Percentiles rank a stretch among this genome's conserved stretches.
phyloP scores from a whole-genome alignment of 2,888 invertebrate species.

The Eristalis intricaria region DNA sequence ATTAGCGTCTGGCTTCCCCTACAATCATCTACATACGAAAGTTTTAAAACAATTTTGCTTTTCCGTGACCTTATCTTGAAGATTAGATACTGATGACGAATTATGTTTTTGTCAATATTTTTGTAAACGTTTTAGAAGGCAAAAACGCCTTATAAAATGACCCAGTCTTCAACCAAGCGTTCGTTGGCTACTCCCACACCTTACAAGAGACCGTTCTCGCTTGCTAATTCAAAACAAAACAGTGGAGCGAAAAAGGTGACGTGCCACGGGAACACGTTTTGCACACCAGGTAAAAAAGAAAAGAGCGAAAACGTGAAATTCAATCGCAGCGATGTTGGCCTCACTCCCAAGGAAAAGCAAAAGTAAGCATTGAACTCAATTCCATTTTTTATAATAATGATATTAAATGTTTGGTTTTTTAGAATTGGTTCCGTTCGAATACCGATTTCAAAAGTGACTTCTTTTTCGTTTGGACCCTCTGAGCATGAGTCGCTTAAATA shows the following conservation, averaged over 20 bases:
- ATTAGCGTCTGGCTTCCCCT: too few species aligned
- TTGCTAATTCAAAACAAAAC: conserved; percentile 17
- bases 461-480: conserved; percentile 25
- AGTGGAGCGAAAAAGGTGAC: neutral
- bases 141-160: conserved; percentile 63
- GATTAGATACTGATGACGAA: too few species aligned
- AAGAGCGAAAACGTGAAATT: conserved; percentile 67
- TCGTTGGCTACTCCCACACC: conserved; percentile 39
- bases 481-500: conserved; percentile 70
- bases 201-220: conserved; percentile 45
- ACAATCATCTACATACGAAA: too few species aligned
- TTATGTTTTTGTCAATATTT: neutral
- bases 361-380: conserved; percentile 61
- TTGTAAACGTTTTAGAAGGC: conserved; percentile 31
- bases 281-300: conserved; percentile 74
- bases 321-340: conserved; percentile 75
- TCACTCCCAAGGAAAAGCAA: conserved; percentile 74
- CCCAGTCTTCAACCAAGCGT: conserved; percentile 9
- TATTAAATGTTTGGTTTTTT: neutral
- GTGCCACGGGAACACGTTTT: conserved; percentile 74
- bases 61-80: too few species aligned
- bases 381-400: neutral
- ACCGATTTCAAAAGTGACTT: conserved; percentile 41
- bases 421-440: conserved; percentile 58
- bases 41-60: too few species aligned